Evolutionary conservation across 2,797 vertebrate genomes (phyloP).

Genomic region (Cryptoprocta ferox): DNA sequence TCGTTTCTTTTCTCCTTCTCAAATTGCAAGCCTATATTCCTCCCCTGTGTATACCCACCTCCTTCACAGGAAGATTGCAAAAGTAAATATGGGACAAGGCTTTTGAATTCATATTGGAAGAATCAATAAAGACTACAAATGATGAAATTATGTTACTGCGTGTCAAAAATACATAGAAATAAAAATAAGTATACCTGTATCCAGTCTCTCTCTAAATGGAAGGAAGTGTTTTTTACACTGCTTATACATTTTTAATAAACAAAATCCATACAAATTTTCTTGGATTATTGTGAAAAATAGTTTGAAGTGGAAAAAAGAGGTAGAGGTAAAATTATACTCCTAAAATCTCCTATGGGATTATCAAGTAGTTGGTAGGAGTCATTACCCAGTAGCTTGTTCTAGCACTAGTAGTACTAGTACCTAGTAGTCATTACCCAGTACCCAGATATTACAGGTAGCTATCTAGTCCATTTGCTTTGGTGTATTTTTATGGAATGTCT

Average conservation of each 20-base stretch:
- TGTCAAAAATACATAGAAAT: background rate
- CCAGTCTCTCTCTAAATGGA: background rate
- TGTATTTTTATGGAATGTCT: background rate
- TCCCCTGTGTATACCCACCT: background rate
- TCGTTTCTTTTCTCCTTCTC: background rate
- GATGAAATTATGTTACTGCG: background rate
- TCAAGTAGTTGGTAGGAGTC: background rate
- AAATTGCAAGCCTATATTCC: background rate
- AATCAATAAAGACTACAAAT: constrained; percentile 14
- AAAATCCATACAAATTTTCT: background rate
- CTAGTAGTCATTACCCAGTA: too few relatives aligned
- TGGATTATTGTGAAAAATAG: background rate
- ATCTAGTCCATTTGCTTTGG: too few relatives aligned
- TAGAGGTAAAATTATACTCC: background rate
- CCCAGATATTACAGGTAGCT: background rate
- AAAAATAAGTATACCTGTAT: background rate
- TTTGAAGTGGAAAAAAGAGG: background rate
- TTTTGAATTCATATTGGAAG: background rate
- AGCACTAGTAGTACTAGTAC: too few relatives aligned
- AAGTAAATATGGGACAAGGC: background rate
- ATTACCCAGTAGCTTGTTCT: background rate
- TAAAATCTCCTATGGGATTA: background rate
- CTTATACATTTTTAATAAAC: background rate
- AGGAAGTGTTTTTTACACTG: background rate
- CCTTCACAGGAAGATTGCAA: background rate